Evolutionary conservation across 2,113 vertebrate genomes (phyloP).

Genomic region (Proterorhinus semilunaris): DNA sequence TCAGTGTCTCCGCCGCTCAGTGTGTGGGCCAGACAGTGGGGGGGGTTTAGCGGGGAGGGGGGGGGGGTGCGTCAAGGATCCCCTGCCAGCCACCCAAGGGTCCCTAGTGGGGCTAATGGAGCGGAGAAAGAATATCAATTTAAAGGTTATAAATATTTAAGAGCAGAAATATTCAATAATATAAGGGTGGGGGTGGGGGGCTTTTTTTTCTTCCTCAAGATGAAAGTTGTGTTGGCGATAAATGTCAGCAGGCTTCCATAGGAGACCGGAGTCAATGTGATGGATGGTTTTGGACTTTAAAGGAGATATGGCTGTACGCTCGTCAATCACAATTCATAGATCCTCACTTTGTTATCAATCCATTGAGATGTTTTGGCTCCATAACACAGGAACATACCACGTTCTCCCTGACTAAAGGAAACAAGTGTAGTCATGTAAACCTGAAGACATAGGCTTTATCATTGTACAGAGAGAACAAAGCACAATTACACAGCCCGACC

Average conservation of each 20-base stretch:
- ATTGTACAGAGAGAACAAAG: background rate
- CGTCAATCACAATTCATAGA: slow-evolving; percentile 58
- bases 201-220: slow-evolving; percentile 57
- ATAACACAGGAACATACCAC: slow-evolving; percentile 33
- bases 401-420: background rate
- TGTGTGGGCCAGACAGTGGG: slow-evolving; percentile 68
- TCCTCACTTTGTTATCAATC: slow-evolving; percentile 41
- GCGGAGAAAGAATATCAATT: slow-evolving; percentile 80
- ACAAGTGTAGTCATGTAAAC: slow-evolving; percentile 19
- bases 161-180: slow-evolving; percentile 78
- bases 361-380: slow-evolving; percentile 23
- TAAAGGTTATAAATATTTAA: slow-evolving; percentile 82
- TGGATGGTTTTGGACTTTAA: slow-evolving; percentile 56
- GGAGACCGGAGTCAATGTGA: slow-evolving; percentile 56
- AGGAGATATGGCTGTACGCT: slow-evolving; percentile 54
- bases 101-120: slow-evolving; percentile 70
- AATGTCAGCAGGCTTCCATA: slow-evolving; percentile 64
- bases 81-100: slow-evolving; percentile 64
- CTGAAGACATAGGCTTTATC: background rate
- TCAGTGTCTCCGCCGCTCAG: slow-evolving; percentile 62
- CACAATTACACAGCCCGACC: no score
- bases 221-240: slow-evolving; percentile 73
- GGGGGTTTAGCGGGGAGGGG: slow-evolving; percentile 16
- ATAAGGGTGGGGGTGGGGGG: slow-evolving; percentile 69
- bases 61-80: slow-evolving; percentile 31